A percentile compares a stretch with the other conserved stretches of the same genome.
Conservation (phyloP, 2,888 invertebrate species). For the Anticlea derivata region DNA sequence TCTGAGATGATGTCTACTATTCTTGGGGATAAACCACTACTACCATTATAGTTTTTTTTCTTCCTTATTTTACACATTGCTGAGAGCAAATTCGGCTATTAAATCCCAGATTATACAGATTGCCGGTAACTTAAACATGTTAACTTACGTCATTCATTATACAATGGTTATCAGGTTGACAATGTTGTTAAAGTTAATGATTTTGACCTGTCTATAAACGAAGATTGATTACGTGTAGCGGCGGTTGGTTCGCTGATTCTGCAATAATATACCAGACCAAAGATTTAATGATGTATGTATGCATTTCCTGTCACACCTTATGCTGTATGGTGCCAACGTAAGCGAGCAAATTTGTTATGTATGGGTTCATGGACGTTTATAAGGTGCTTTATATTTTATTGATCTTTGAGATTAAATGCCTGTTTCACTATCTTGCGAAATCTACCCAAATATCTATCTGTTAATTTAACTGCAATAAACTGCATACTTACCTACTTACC, state of each 20-base stretch:
- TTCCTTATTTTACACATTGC: too few species aligned
- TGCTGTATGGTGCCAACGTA: constrained; percentile 67
- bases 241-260: constrained; percentile 48
- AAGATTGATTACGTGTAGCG: constrained; percentile 31
- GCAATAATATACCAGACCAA: constrained; percentile 72
- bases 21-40: too few species aligned
- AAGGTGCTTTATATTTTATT: constrained; percentile 46
- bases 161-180: constrained; percentile 21
- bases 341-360: constrained; percentile 43
- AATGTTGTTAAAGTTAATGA: constrained; percentile 34
- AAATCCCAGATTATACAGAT: too few species aligned
- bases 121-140: too few species aligned
- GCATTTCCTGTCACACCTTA: constrained; percentile 51
- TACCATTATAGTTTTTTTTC: too few species aligned
- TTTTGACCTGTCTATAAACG: constrained; percentile 36
- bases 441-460: neutral
- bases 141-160: constrained; percentile 11
- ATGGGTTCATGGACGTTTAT: constrained; percentile 47
- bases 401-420: constrained; percentile 47
- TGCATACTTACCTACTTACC: too few species aligned
- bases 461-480: too few species aligned
- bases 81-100: too few species aligned
- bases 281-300: constrained; percentile 60
- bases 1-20: too few species aligned
- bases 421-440: constrained; percentile 27